A percentile compares a stretch with the other conserved stretches of the same genome.
Evolutionary conservation across 2,888 invertebrate species (phyloP).

Genomic region (Pseudococcus jackbeardsleyi): DNA sequence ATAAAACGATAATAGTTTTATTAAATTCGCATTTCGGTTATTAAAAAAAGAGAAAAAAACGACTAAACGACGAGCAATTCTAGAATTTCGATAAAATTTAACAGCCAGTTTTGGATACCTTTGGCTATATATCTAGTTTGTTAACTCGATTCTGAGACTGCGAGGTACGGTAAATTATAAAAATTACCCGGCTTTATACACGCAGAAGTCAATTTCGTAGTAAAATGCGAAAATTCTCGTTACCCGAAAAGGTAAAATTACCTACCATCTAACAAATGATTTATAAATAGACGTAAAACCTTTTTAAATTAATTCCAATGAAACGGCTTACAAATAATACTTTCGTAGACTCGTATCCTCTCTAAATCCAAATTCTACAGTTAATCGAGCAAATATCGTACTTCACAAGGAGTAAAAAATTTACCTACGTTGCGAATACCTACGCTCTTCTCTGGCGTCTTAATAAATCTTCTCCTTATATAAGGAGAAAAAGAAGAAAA

Average conservation of each 20-base stretch:
- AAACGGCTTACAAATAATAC: constrained; percentile 27
- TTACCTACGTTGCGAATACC: neutral
- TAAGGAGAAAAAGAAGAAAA: neutral
- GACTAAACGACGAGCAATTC: neutral
- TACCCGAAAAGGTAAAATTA: neutral
- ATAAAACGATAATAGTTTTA: constrained; percentile 28
- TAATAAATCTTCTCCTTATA: neutral
- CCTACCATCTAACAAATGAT: constrained; percentile 26
- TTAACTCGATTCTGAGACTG: neutral
- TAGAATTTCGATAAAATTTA: neutral
- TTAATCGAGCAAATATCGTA: constrained; percentile 22
- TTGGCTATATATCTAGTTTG: neutral
- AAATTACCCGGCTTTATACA: neutral
- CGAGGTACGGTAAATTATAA: neutral
- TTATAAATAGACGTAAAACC: constrained; percentile 46
- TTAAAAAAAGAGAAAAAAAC: neutral
- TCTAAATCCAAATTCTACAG: constrained; percentile 22
- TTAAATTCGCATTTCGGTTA: constrained; percentile 19
- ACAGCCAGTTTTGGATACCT: neutral
- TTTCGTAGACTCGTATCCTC: constrained; percentile 9
- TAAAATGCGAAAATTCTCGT: neutral
- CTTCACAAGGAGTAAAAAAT: neutral
- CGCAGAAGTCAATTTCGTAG: constrained; percentile 7
- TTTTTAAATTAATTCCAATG: constrained; percentile 50
- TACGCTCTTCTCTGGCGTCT: neutral